phyloP scores from a whole-genome alignment of 2,888 invertebrate species.

The Myopa tessellatipennis region DNA sequence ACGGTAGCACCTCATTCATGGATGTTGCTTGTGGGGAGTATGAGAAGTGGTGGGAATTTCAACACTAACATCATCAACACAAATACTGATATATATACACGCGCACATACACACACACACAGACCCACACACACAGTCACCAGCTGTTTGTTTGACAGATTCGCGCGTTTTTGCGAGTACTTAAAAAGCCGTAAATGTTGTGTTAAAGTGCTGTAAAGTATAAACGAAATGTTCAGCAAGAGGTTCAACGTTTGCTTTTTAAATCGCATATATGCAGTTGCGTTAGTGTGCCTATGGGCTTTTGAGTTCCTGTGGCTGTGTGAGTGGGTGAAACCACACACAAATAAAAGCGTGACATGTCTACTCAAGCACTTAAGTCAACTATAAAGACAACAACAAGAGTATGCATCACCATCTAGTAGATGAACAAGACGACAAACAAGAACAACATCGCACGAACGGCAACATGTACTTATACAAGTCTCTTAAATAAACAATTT shows the following conservation, averaged over 20 bases:
- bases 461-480: no score
- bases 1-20: background rate
- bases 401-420: background rate
- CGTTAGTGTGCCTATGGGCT: background rate
- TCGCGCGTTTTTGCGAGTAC: background rate
- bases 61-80: background rate
- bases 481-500: no score
- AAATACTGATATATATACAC: no score
- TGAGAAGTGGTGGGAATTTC: background rate
- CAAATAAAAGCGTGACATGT: background rate
- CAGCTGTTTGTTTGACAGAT: background rate
- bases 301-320: background rate
- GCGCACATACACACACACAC: no score
- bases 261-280: background rate
- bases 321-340: background rate
- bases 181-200: slow-evolving; percentile 2
- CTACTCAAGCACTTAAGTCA: background rate
- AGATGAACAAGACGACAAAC: background rate
- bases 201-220: slow-evolving; percentile 15
- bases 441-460: background rate
- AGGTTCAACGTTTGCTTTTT: background rate
- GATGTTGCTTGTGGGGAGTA: background rate
- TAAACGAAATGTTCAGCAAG: slow-evolving; percentile 6
- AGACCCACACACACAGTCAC: background rate
- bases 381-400: background rate